A percentile compares a stretch with the other conserved stretches of the same genome.
Evolutionary conservation across 1,140 invertebrate genomes (phyloP).

Genomic region (Polypedilum pembai): DNA sequence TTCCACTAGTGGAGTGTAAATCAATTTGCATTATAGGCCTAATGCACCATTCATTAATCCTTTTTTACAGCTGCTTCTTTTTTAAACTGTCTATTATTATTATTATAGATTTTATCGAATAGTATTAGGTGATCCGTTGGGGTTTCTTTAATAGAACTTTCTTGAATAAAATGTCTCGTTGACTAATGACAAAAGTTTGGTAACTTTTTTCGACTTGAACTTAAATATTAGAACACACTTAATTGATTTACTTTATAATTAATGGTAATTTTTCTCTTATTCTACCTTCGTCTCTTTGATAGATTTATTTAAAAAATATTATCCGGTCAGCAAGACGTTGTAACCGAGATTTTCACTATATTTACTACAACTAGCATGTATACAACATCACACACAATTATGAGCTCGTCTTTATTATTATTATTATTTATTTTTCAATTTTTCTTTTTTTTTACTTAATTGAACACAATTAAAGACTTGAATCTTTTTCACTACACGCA

Average conservation of each 20-base stretch:
- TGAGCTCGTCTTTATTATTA: neutral
- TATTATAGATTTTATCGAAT: too few species aligned
- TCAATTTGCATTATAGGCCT: neutral
- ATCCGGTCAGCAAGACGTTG: neutral
- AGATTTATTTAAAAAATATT: neutral
- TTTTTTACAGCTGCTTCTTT: neutral
- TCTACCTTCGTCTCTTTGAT: too few species aligned
- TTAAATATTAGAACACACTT: neutral
- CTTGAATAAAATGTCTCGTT: neutral
- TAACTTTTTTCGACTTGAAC: neutral
- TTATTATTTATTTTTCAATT: neutral
- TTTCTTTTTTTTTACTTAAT: conserved; percentile 7
- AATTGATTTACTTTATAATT: neutral
- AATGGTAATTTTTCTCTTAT: neutral
- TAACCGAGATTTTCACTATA: conserved; percentile 7
- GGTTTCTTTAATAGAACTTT: neutral
- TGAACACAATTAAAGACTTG: conserved; percentile 9
- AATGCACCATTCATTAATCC: neutral
- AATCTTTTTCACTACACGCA: neutral
- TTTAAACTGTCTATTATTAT: neutral
- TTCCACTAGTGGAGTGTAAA: neutral
- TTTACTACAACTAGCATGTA: neutral
- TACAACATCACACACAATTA: neutral
- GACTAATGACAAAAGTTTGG: conserved; percentile 5
- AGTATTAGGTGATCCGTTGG: too few species aligned